phyloP scores from a whole-genome alignment of 2,797 vertebrate species.

The Eptatretus atami region DNA sequence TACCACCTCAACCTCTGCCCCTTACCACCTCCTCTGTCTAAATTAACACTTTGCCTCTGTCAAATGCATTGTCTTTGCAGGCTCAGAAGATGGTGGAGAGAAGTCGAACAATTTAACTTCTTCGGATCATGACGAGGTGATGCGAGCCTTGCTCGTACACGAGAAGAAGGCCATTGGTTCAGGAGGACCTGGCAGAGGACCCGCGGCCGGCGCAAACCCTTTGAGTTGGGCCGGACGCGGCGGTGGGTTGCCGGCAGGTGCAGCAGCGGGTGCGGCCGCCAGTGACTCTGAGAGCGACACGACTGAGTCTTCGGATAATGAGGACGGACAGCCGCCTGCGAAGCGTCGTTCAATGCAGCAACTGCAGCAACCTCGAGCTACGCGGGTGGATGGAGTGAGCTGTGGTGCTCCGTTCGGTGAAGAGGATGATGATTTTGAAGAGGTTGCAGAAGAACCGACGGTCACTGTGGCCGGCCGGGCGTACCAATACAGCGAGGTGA shows the following conservation, averaged over 20 bases:
- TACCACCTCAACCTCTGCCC: no score
- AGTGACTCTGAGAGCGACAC: slow-evolving; percentile 88
- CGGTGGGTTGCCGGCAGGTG: not conserved
- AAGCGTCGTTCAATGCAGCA: slow-evolving; percentile 10
- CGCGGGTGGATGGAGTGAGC: not conserved
- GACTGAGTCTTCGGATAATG: slow-evolving; percentile 34
- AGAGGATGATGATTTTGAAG: slow-evolving; percentile 65
- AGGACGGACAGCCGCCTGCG: slow-evolving; percentile 35
- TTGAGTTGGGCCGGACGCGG: not conserved
- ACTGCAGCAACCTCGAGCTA: slow-evolving; percentile 1
- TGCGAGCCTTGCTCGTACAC: slow-evolving; percentile 76
- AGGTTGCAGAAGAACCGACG: slow-evolving; percentile 38
- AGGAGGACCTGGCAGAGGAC: slow-evolving; percentile 11
- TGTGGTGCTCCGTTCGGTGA: slow-evolving; percentile 32
- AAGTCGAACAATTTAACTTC: no score
- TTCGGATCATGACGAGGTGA: slow-evolving; percentile 72
- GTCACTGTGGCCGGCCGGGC: slow-evolving; percentile 46
- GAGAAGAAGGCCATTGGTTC: slow-evolving; percentile 37
- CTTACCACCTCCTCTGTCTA: no score
- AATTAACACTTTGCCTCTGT: no score
- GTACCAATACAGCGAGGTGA: slow-evolving; percentile 52
- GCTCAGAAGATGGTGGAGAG: no score
- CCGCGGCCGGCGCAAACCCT: not conserved
- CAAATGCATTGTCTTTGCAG: no score
- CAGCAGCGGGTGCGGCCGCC: slow-evolving; percentile 9